Conservation (phyloP, 1,140 invertebrate genomes). For the Venturia canescens region DNA sequence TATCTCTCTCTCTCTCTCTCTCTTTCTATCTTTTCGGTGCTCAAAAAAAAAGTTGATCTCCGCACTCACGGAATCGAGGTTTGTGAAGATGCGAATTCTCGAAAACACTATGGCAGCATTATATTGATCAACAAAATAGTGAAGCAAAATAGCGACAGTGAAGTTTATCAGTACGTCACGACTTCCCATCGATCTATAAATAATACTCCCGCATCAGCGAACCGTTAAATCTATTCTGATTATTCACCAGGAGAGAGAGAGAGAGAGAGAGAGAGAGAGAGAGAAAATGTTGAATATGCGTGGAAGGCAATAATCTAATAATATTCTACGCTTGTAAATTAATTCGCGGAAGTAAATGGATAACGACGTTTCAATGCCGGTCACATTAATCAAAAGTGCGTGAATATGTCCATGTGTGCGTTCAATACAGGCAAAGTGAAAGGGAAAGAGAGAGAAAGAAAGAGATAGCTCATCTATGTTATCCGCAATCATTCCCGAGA, state of each 20-base stretch:
- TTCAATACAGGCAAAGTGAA: too few species aligned
- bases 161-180: neutral
- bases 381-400: slow-evolving; percentile 35
- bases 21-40: too few species aligned
- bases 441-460: too few species aligned
- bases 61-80: too few species aligned
- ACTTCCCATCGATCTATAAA: neutral
- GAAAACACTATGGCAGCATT: too few species aligned
- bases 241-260: neutral
- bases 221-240: slow-evolving; percentile 13
- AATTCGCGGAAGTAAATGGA: slow-evolving; percentile 32
- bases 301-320: slow-evolving; percentile 17
- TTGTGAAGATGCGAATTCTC: too few species aligned
- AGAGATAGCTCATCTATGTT: neutral
- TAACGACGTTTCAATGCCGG: slow-evolving; percentile 36
- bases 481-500: slow-evolving; percentile 1
- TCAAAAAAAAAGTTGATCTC: too few species aligned
- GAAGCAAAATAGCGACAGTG: too few species aligned
- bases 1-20: too few species aligned
- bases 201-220: slow-evolving; percentile 9
- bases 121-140: too few species aligned
- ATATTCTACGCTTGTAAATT: slow-evolving; percentile 29
- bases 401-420: neutral
- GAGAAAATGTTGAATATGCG: neutral
- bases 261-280: neutral